These are phyloP conservation scores for Rhabdomys pumilio DNA, from an alignment of 2,797 vertebrate genomes.

Conservation along the genomic window DNA sequence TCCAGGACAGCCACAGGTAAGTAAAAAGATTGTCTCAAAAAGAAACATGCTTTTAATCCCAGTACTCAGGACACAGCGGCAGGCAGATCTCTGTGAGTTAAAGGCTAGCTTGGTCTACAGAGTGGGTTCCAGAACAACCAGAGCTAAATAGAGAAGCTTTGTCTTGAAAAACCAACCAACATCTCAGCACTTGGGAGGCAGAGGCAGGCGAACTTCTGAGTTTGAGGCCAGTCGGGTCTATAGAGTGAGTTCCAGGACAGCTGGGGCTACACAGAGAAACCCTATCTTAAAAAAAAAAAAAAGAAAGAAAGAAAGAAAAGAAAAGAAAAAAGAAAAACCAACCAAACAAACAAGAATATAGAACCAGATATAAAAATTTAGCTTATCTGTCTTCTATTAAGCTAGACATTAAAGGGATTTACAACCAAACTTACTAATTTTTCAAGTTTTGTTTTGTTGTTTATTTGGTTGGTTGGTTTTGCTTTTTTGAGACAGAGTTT, in stretches of 20 bases:
- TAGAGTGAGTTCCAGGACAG: neutral
- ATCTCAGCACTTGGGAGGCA: no score
- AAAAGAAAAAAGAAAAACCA: neutral
- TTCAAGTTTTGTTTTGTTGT: neutral
- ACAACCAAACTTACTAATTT: constrained; percentile 11
- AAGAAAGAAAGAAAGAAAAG: no score
- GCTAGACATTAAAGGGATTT: constrained; percentile 20
- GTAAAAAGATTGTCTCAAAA: neutral
- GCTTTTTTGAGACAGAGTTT: neutral
- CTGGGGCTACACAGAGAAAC: neutral
- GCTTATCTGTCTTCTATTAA: constrained; percentile 45
- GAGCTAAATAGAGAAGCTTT: no score
- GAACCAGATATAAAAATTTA: constrained; percentile 30
- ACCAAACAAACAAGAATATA: neutral
- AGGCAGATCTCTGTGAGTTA: no score
- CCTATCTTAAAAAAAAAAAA: neutral
- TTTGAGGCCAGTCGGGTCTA: neutral
- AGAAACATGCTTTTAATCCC: neutral
- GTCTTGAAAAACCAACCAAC: no score
- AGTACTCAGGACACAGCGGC: no score
- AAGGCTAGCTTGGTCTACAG: no score
- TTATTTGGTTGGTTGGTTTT: neutral
- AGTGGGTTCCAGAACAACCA: no score
- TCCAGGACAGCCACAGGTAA: neutral
- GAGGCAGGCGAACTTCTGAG: neutral